A percentile compares a stretch with the other conserved stretches of the same genome.
Evolutionary conservation across 2,888 invertebrate species (phyloP).

Genomic region (Clusia tigrina): DNA sequence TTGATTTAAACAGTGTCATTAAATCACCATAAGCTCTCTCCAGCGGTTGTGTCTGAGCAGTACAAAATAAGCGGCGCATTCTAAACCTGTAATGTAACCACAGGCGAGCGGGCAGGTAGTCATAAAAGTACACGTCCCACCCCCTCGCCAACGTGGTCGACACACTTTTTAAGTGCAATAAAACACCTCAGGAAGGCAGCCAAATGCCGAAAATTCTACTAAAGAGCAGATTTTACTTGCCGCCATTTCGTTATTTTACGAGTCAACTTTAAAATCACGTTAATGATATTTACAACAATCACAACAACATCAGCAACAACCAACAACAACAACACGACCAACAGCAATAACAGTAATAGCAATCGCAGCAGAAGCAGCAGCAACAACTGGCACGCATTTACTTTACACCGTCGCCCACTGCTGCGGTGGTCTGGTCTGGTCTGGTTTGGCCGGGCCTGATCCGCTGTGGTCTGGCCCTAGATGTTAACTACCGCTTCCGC

Average conservation of each 20-base stretch:
- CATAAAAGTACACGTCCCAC: conserved; percentile 22
- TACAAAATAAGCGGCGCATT: conserved; percentile 7
- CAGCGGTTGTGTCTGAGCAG: no score
- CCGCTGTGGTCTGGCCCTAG: no score
- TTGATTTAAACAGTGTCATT: conserved; percentile 34
- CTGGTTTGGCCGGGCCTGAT: background rate
- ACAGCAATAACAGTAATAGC: background rate
- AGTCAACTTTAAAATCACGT: conserved; percentile 53
- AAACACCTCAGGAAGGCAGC: background rate
- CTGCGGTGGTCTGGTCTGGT: background rate
- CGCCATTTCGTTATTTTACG: conserved; percentile 43
- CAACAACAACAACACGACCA: no score
- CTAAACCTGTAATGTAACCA: conserved; percentile 12
- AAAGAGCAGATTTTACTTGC: conserved; percentile 8
- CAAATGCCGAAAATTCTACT: no score
- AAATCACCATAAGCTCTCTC: conserved; percentile 10
- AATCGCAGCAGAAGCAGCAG: background rate
- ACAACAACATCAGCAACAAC: no score
- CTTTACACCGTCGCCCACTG: conserved; percentile 26
- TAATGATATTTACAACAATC: conserved; percentile 52
- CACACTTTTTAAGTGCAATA: background rate
- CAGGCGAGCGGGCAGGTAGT: no score
- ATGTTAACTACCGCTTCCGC: conserved; percentile 42
- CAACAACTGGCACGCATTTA: conserved; percentile 24
- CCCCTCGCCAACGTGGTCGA: no score